Evolutionary conservation across 2,888 invertebrate species (phyloP).

Genomic region (Beris morrisii): DNA sequence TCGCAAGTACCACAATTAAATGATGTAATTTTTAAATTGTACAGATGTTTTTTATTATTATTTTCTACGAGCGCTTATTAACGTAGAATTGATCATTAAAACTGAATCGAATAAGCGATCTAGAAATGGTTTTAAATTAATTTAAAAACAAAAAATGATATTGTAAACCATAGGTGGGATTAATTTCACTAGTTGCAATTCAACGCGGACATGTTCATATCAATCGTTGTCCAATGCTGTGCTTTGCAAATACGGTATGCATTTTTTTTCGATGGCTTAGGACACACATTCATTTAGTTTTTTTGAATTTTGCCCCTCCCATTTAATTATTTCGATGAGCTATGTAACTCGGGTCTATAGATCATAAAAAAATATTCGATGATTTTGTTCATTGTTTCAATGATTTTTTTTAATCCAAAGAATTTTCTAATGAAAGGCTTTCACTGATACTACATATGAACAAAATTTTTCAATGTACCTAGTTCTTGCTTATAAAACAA

Average conservation of each 20-base stretch:
- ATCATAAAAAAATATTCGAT: no score
- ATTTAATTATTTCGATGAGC: no score
- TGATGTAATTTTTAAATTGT: constrained; percentile 57
- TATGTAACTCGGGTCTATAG: no score
- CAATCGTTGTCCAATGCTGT: constrained; percentile 73
- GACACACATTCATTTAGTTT: neutral
- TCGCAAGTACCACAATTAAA: constrained; percentile 68
- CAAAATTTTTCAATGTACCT: no score
- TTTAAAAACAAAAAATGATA: no score
- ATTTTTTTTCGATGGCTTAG: neutral
- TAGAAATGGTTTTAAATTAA: neutral
- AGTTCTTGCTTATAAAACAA: no score
- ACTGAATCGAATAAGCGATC: constrained; percentile 4
- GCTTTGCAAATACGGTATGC: constrained; percentile 64
- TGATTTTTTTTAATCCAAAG: no score
- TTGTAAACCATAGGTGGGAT: constrained; percentile 59
- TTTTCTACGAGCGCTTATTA: neutral
- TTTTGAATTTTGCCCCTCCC: no score
- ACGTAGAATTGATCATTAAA: constrained; percentile 3
- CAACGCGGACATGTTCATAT: constrained; percentile 81
- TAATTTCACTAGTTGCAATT: constrained; percentile 71
- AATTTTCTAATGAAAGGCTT: no score
- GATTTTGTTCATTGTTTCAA: no score
- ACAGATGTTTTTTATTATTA: constrained; percentile 1
- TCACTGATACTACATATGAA: no score